Base-by-base conservation (phyloP, 2,113 vertebrate species). In the Pygoscelis antarcticus region DNA sequence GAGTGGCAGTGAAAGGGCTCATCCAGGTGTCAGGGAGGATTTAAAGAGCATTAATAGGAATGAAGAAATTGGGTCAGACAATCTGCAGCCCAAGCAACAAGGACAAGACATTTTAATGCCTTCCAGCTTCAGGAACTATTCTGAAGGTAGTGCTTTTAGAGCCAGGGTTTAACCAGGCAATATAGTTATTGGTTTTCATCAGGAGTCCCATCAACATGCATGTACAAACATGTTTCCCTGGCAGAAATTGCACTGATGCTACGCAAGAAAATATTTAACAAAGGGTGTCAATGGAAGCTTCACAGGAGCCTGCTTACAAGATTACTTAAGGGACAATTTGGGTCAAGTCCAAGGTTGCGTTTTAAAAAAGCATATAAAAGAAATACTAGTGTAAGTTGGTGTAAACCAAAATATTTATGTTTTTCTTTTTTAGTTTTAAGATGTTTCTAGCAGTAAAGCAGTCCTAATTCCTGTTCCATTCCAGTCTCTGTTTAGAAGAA, bases 11-110 rank as follows among this genome's bases (percentile, higher is more conserved):
- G 87, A 80, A 96, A 92, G 34, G 87, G 66, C 89, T 94, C 54
- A 40, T 71, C 54, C 38, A 75, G 69, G 90, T 89, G 92, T 92
- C 15, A 2, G 36, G 46, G 18, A 87, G 82, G 91, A 92, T 93
- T 94, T 87, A 71, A 46, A 49, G 49, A 89, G 42, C 38, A 65
- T 94, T 96, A 96, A 70, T 19, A 17, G 78, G 47, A 76, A 25
- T 54, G 75, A 76, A 84, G 57, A 89, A 97, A 96, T 87, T 87
- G 81, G 82, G 94, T 91, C 87, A 87, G 82, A 54, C 51, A 76
- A 94, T 47, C 66, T 90, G 77, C 68, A 85, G 42, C 57, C 25
- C 71, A 62, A 14, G 68, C 51, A 92, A 75, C 55, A 89, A 88
- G 74, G 77, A 66, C 51, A 68, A 36, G 75, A 16, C 8, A 13